phyloP scores from a whole-genome alignment of 2,888 invertebrate genomes.

The Apodemia mormo region DNA sequence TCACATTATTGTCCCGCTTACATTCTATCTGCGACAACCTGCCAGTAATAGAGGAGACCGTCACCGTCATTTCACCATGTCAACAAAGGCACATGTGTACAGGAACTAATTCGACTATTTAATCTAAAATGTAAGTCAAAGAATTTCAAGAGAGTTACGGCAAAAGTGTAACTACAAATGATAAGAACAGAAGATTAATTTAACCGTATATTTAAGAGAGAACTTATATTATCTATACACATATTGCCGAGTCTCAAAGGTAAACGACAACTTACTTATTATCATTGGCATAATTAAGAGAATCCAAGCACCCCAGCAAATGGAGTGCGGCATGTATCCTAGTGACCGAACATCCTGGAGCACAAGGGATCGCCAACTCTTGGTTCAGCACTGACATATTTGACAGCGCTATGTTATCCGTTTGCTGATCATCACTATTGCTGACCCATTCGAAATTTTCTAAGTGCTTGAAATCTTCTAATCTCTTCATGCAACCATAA shows the following conservation, averaged over 20 bases:
- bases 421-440: conserved; percentile 51
- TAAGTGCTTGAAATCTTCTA: conserved; percentile 68
- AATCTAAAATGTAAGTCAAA: too few relatives aligned
- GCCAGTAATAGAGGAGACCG: conserved; percentile 8
- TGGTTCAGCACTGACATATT: conserved; percentile 87
- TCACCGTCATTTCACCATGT: neutral
- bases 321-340: conserved; percentile 95
- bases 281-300: conserved; percentile 91
- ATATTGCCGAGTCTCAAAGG: neutral
- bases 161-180: too few relatives aligned
- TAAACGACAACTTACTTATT: conserved; percentile 70
- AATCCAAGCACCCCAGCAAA: conserved; percentile 93
- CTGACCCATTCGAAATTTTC: conserved; percentile 60
- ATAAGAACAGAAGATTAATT: too few relatives aligned
- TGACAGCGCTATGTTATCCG: conserved; percentile 58
- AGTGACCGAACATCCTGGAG: conserved; percentile 86
- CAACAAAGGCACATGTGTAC: neutral
- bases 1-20: conserved; percentile 53
- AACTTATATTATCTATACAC: too few relatives aligned
- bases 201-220: too few relatives aligned
- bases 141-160: too few relatives aligned
- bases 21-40: conserved; percentile 59
- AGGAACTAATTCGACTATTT: too few relatives aligned
- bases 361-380: conserved; percentile 90
- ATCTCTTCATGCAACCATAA: conserved; percentile 64